Percentiles rank a stretch among this genome's conserved stretches.
Evolutionary conservation across 2,888 invertebrate species (phyloP).

Genomic region (Trichogramma evanescens): DNA sequence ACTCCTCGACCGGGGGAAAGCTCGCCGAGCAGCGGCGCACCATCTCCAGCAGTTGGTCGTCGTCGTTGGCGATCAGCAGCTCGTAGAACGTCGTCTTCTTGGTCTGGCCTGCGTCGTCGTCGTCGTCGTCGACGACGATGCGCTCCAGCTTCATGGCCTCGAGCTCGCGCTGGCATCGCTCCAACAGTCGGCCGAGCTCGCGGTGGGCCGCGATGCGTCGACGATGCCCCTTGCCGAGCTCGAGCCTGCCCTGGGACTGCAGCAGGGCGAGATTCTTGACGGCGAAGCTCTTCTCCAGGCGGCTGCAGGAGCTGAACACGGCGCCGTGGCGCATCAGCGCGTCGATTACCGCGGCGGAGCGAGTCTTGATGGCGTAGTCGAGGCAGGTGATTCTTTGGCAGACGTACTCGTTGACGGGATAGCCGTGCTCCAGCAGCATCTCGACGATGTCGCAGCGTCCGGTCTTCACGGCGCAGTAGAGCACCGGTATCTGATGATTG

Average conservation of each 20-base stretch:
- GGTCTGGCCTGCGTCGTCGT: too few species aligned
- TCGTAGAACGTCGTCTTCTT: not conserved
- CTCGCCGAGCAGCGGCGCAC: not conserved
- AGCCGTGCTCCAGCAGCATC: not conserved
- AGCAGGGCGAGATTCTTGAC: constrained; percentile 1
- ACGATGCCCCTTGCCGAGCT: not conserved
- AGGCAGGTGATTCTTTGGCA: not conserved
- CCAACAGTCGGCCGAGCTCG: not conserved
- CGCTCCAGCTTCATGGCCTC: not conserved
- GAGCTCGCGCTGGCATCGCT: not conserved
- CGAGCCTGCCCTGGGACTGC: not conserved
- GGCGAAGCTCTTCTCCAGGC: not conserved
- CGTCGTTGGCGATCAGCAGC: not conserved
- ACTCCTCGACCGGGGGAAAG: not conserved
- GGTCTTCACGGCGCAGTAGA: not conserved
- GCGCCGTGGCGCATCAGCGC: not conserved
- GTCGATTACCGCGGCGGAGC: not conserved
- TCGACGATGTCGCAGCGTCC: not conserved
- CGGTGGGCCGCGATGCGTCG: not conserved
- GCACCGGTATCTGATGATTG: not conserved
- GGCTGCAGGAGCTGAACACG: not conserved
- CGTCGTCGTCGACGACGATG: not conserved
- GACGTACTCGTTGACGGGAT: not conserved
- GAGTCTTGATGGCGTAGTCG: not conserved
- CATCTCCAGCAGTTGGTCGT: not conserved